Evolutionary conservation across 2,797 vertebrate genomes (phyloP).

Genomic region (Pteronotus mesoamericanus): DNA sequence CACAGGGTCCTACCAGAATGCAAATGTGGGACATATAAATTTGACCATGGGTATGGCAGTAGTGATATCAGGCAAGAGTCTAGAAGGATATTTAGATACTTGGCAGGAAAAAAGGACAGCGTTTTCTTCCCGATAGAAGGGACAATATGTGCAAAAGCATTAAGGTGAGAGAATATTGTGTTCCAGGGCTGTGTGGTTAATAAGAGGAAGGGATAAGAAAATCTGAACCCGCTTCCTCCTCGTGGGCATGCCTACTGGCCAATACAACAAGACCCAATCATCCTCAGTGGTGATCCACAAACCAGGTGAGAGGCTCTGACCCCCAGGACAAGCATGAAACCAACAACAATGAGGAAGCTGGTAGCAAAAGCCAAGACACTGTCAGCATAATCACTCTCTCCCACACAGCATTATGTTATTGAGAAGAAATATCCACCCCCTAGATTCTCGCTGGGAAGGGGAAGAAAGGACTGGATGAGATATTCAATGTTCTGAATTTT

Average conservation of each 20-base stretch:
- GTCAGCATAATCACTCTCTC: not conserved
- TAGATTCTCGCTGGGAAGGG: not conserved
- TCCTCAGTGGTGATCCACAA: not conserved
- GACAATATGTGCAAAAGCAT: not conserved
- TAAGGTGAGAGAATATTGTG: not conserved
- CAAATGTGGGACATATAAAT: not conserved
- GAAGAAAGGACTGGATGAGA: not conserved
- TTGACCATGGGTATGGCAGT: fast-evolving
- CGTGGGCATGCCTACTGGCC: not conserved
- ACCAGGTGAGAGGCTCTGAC: not conserved
- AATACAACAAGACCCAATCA: not conserved
- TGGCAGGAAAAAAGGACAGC: not conserved
- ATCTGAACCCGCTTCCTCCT: not conserved
- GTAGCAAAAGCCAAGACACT: not conserved
- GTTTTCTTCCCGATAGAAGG: not conserved
- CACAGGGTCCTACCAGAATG: not conserved
- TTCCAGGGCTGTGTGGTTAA: not conserved
- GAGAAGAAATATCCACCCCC: not conserved
- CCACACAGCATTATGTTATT: not conserved
- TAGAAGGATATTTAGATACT: not conserved
- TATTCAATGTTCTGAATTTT: not conserved
- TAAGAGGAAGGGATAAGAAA: not conserved
- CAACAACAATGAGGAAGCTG: not conserved
- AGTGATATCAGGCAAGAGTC: not conserved
- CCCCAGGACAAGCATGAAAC: not conserved